phyloP scores from a whole-genome alignment of 2,888 invertebrate genomes.

The Protophormia terraenovae region DNA sequence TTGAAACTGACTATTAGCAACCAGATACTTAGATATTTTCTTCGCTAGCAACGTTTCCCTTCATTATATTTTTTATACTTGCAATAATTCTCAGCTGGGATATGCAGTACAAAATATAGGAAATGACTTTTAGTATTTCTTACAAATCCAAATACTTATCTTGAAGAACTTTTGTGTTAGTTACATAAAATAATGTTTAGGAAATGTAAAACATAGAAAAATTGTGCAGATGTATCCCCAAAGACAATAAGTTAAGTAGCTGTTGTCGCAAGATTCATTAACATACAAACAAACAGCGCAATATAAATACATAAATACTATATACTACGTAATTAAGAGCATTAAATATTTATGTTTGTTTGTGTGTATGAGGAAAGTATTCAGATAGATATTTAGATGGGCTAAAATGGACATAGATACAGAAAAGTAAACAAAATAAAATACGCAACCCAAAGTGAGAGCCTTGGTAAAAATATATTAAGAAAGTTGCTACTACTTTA shows the following conservation, averaged over 20 bases:
- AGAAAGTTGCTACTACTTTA: conserved; percentile 34
- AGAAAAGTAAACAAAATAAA: background rate
- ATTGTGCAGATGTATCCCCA: background rate
- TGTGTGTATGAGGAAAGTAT: background rate
- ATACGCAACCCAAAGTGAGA: background rate
- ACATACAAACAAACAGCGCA: background rate
- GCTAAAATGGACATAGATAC: background rate
- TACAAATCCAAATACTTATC: background rate
- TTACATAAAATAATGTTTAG: background rate
- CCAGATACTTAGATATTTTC: background rate
- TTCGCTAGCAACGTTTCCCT: background rate
- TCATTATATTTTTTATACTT: background rate
- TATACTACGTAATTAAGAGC: background rate
- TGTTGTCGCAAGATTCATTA: conserved; percentile 4
- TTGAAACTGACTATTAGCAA: background rate
- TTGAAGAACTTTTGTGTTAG: background rate
- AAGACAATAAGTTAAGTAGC: background rate
- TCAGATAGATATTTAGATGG: background rate
- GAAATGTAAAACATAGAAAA: background rate
- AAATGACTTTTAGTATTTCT: background rate
- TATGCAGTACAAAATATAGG: background rate
- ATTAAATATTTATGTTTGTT: background rate
- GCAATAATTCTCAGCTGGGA: background rate
- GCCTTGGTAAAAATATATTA: background rate
- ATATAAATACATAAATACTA: too few species aligned